Evolutionary conservation across 2,797 vertebrate genomes (phyloP).

Genomic region (Alca torda): DNA sequence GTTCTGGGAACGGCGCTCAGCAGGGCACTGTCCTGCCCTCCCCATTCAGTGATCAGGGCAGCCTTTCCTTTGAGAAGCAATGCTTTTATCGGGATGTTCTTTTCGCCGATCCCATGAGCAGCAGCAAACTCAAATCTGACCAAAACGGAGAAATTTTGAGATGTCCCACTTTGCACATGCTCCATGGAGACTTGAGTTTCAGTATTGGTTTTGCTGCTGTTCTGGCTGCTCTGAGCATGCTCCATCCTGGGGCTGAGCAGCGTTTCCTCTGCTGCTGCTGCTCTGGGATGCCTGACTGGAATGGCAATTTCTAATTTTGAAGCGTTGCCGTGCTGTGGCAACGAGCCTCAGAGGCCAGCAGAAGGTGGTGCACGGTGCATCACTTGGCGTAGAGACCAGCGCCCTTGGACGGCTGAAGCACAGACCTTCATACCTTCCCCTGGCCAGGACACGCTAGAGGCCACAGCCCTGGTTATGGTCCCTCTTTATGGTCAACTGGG

Average conservation of each 20-base stretch:
- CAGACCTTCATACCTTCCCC: too few relatives aligned
- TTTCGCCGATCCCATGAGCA: neutral
- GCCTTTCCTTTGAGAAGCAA: neutral
- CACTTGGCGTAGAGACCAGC: rapidly evolving
- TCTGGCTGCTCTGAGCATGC: neutral
- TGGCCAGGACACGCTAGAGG: rapidly evolving
- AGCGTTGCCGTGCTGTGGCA: neutral
- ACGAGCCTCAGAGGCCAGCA: neutral
- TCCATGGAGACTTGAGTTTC: neutral
- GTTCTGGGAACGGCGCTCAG: rapidly evolving
- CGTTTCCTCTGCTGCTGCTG: neutral
- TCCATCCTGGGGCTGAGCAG: neutral
- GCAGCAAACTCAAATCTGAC: neutral
- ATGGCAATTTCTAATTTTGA: neutral
- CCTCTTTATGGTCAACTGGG: neutral
- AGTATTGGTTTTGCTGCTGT: neutral
- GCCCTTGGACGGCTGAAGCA: neutral
- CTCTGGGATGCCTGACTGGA: neutral
- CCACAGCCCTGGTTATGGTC: rapidly evolving
- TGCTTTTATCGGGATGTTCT: neutral
- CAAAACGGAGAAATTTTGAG: neutral
- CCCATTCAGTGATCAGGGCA: rapidly evolving
- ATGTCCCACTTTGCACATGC: neutral
- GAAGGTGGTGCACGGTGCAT: neutral
- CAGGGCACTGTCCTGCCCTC: neutral